Conservation (phyloP, 2,797 vertebrate genomes). For the Nothura maculosa region DNA sequence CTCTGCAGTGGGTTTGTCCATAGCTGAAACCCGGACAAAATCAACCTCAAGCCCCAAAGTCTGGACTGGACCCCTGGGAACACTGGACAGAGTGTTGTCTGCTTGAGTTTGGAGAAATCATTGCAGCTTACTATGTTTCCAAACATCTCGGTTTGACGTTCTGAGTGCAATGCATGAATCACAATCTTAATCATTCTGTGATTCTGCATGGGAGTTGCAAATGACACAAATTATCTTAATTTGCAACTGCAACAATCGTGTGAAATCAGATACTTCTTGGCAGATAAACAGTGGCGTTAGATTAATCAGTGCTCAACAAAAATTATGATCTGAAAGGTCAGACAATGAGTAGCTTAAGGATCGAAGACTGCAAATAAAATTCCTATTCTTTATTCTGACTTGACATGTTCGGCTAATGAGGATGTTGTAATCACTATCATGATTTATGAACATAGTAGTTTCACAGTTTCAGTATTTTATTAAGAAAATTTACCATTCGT, state of each 20-base stretch:
- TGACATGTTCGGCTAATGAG: not conserved
- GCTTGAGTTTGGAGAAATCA: not conserved
- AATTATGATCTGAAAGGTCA: conserved; percentile 9
- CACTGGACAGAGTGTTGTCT: not conserved
- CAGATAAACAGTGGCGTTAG: conserved; percentile 10
- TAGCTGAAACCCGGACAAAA: not conserved
- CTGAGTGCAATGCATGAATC: not conserved
- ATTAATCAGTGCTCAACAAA: not conserved
- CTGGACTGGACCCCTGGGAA: not conserved
- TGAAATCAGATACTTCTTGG: conserved; percentile 21
- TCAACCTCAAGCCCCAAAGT: not conserved
- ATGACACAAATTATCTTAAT: not conserved
- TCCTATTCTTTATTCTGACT: not conserved
- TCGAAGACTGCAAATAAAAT: not conserved
- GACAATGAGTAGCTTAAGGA: not conserved
- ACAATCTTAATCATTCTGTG: too few relatives aligned
- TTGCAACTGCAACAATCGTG: not conserved
- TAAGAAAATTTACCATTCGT: not conserved
- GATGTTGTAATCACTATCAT: not conserved
- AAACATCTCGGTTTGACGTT: not conserved
- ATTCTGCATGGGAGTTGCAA: not conserved
- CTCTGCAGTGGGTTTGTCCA: not conserved
- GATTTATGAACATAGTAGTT: not conserved
- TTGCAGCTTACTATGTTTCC: not conserved
- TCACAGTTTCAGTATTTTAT: not conserved